Evolutionary conservation across 1,140 invertebrate genomes (phyloP).

Genomic region (Venturia canescens): DNA sequence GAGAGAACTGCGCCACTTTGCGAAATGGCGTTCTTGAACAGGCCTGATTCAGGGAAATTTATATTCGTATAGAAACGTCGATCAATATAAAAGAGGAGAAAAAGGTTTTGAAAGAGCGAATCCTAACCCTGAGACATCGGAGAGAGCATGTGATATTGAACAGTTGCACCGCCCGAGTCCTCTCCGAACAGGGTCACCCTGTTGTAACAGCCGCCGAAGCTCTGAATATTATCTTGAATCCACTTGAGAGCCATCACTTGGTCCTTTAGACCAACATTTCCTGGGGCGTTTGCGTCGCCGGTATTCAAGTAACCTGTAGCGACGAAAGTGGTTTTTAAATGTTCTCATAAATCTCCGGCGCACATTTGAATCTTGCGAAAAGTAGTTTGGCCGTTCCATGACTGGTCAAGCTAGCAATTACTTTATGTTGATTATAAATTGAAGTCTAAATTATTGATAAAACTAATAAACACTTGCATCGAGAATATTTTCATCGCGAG

Average conservation of each 20-base stretch:
- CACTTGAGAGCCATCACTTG: slow-evolving; percentile 79
- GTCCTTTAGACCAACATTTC: slow-evolving; percentile 80
- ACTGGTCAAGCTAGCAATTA: no score
- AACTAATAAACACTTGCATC: no score
- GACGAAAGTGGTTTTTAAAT: not conserved
- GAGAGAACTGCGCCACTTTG: slow-evolving; percentile 87
- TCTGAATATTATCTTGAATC: slow-evolving; percentile 78
- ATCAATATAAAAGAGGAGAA: slow-evolving; percentile 49
- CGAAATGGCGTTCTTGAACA: slow-evolving; percentile 84
- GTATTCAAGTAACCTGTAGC: slow-evolving; percentile 75
- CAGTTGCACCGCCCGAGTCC: slow-evolving; percentile 80
- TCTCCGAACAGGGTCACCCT: slow-evolving; percentile 88
- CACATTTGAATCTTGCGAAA: no score
- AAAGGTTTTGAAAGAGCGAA: slow-evolving; percentile 65
- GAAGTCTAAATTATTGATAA: no score
- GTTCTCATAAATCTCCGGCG: not conserved
- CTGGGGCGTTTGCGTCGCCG: slow-evolving; percentile 78
- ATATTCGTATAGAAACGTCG: slow-evolving; percentile 64
- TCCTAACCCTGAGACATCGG: slow-evolving; percentile 79
- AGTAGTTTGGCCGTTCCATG: no score
- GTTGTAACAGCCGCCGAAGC: slow-evolving; percentile 85
- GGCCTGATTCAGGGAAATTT: slow-evolving; percentile 74
- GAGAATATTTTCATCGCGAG: no score
- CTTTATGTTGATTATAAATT: no score
- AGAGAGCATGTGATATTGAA: slow-evolving; percentile 77